Percentiles rank a stretch among this genome's conserved stretches.
phyloP scores from a whole-genome alignment of 2,797 vertebrate species.

The Peromyscus eremicus region DNA sequence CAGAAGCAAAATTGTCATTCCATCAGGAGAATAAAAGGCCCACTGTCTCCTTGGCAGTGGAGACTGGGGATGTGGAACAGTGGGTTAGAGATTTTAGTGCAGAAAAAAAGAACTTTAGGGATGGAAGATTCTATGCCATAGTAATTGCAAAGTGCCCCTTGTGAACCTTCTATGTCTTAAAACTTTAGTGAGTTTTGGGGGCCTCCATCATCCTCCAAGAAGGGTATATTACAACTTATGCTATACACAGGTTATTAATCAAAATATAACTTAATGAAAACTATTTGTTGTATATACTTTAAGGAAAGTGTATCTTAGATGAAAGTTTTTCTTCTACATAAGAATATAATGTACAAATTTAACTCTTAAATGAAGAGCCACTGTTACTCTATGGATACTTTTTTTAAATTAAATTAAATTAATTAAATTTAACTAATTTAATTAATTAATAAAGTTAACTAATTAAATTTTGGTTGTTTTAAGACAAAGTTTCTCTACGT shows the following conservation, averaged over 20 bases:
- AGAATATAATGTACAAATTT: not conserved
- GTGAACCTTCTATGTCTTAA: not conserved
- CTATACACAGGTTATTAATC: not conserved
- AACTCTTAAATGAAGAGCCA: not conserved
- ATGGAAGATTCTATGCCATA: not conserved
- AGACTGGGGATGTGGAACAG: not conserved
- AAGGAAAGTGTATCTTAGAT: not conserved
- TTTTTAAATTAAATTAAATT: not conserved
- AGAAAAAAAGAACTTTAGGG: not conserved
- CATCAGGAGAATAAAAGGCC: not conserved
- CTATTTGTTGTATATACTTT: not conserved
- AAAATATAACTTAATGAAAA: not conserved
- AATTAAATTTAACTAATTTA: too few relatives aligned
- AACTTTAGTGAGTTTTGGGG: not conserved
- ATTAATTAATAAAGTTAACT: not conserved
- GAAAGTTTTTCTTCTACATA: not conserved
- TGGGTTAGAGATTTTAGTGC: not conserved
- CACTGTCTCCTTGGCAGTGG: not conserved
- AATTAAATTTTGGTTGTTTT: not conserved
- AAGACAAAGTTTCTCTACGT: not conserved
- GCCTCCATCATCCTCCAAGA: not conserved
- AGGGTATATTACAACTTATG: not conserved
- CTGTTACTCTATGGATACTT: not conserved
- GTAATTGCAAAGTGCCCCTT: not conserved
- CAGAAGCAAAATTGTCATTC: not conserved